Conservation (phyloP, 2,888 invertebrate genomes). For the Trissolcus japonicus region DNA sequence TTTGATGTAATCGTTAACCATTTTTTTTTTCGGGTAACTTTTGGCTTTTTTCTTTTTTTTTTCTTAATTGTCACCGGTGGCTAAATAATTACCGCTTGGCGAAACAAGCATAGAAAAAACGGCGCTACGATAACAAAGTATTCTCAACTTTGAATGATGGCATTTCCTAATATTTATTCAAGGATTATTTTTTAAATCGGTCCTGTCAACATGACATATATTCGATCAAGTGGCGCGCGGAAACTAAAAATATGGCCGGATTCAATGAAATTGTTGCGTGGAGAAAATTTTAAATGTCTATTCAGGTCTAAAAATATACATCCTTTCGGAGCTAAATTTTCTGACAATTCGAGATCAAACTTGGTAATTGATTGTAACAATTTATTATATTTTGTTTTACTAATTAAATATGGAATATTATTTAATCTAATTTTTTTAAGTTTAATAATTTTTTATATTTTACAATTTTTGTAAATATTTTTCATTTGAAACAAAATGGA, state of each 20-base stretch:
- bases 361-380: too few relatives aligned
- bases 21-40: neutral
- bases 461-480: neutral
- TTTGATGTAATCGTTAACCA: neutral
- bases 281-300: neutral
- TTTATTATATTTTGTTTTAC: neutral
- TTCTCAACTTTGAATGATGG: constrained; percentile 18
- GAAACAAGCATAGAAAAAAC: constrained; percentile 1
- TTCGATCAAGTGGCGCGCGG: constrained; percentile 3
- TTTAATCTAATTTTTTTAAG: too few relatives aligned
- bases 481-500: too few relatives aligned
- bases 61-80: neutral
- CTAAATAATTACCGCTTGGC: neutral
- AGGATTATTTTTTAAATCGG: constrained; percentile 32
- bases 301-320: constrained; percentile 5
- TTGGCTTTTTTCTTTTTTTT: neutral
- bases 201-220: constrained; percentile 19
- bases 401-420: neutral
- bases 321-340: neutral
- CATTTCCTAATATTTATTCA: constrained; percentile 27
- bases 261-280: neutral
- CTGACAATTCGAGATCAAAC: too few relatives aligned
- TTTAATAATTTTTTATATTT: too few relatives aligned
- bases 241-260: constrained; percentile 19
- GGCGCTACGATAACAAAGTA: constrained; percentile 8